phyloP scores from a whole-genome alignment of 2,113 vertebrate species.

The Etia nguti region DNA sequence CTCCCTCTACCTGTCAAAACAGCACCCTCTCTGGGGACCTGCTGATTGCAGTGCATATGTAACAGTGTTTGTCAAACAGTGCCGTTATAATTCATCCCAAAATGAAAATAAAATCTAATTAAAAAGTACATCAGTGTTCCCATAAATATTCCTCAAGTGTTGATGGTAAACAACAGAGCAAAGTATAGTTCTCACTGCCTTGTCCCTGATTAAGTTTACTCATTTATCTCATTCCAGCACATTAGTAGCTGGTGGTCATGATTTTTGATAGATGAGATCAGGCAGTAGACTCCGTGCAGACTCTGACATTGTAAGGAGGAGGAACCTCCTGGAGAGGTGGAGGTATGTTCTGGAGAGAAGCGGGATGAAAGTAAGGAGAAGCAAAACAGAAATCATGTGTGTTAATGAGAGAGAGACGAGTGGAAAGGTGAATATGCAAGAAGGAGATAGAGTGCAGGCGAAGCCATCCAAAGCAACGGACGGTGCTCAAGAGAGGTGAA shows the following conservation, averaged over 20 bases:
- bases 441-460: neutral
- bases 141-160: neutral
- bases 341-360: neutral
- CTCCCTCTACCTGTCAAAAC: neutral
- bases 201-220: neutral
- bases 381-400: neutral
- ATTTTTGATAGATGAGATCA: neutral
- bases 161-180: neutral
- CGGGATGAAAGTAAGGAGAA: neutral
- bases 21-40: neutral
- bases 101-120: neutral
- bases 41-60: neutral
- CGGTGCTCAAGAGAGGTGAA: rapidly evolving
- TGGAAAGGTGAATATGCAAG: neutral
- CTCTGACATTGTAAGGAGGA: neutral
- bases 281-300: neutral
- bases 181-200: neutral
- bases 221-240: neutral
- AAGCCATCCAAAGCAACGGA: neutral
- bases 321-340: neutral
- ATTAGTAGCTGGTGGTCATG: neutral
- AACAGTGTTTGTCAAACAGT: neutral
- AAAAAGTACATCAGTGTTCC: neutral
- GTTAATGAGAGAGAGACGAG: neutral
- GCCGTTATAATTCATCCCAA: neutral